Percentiles rank a stretch among this genome's conserved stretches.
phyloP scores from a whole-genome alignment of 1,140 invertebrate genomes.

The Mactra quadrangularis region DNA sequence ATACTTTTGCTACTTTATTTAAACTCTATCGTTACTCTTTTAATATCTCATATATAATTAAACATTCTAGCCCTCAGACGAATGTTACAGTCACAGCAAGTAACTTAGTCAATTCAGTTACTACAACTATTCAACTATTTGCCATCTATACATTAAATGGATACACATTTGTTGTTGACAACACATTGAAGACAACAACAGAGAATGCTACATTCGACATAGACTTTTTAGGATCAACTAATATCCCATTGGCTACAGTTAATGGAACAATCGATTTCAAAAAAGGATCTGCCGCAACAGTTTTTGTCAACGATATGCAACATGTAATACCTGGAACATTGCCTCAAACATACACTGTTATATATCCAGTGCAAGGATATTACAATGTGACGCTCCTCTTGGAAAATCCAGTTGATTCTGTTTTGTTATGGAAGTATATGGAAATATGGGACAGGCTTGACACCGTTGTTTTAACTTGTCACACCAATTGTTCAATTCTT shows the following conservation, averaged over 20 bases:
- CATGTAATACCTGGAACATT: not conserved
- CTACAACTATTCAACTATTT: not conserved
- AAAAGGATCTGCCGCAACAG: not conserved
- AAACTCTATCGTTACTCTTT: no score
- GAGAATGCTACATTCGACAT: conserved; percentile 7
- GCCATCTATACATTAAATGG: conserved; percentile 14
- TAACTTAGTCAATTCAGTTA: not conserved
- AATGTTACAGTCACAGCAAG: conserved; percentile 24
- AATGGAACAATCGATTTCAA: conserved; percentile 9
- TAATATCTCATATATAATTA: no score
- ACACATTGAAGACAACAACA: not conserved
- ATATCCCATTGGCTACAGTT: not conserved
- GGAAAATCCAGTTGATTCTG: not conserved
- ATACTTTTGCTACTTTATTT: no score
- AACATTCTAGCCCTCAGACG: conserved; percentile 12
- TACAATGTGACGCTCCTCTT: conserved; percentile 6
- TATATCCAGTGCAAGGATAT: conserved; percentile 12
- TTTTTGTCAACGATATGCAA: not conserved
- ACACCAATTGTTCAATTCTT: not conserved
- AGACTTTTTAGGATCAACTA: not conserved
- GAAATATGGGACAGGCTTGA: conserved; percentile 6
- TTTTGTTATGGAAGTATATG: not conserved
- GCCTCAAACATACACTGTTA: not conserved
- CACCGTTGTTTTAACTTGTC: not conserved
- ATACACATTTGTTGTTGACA: not conserved